A percentile compares a stretch with the other conserved stretches of the same genome.
Conservation (phyloP, 2,888 invertebrate species). For the Ophioninae sp. region DNA sequence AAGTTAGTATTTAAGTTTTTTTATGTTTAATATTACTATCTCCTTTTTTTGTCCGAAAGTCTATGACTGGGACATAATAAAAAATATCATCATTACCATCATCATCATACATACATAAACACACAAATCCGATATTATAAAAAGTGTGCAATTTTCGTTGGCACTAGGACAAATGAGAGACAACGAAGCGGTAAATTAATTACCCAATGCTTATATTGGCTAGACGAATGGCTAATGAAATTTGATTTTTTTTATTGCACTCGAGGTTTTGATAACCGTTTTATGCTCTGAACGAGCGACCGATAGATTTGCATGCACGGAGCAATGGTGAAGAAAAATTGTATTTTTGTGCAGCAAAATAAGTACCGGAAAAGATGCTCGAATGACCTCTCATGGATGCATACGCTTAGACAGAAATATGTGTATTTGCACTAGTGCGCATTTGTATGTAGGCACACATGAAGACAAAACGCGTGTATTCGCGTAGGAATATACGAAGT, state of each 20-base stretch:
- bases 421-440: neutral
- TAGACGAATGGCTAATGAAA: constrained; percentile 17
- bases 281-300: constrained; percentile 38
- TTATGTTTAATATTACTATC: no score
- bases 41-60: no score
- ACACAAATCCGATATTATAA: neutral
- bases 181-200: constrained; percentile 24
- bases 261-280: constrained; percentile 36
- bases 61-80: no score
- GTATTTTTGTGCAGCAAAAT: constrained; percentile 53
- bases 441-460: neutral
- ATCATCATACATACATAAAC: no score
- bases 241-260: constrained; percentile 30
- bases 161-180: neutral
- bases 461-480: neutral
- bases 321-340: constrained; percentile 52
- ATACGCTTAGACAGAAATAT: neutral
- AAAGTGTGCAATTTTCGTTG: neutral
- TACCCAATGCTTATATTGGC: constrained; percentile 22
- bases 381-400: constrained; percentile 39
- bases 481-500: neutral
- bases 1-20: no score
- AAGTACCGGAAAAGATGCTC: constrained; percentile 47
- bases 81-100: no score
- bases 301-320: constrained; percentile 4